phyloP scores from a whole-genome alignment of 2,888 invertebrate genomes.

The Parasteatoda lunata region DNA sequence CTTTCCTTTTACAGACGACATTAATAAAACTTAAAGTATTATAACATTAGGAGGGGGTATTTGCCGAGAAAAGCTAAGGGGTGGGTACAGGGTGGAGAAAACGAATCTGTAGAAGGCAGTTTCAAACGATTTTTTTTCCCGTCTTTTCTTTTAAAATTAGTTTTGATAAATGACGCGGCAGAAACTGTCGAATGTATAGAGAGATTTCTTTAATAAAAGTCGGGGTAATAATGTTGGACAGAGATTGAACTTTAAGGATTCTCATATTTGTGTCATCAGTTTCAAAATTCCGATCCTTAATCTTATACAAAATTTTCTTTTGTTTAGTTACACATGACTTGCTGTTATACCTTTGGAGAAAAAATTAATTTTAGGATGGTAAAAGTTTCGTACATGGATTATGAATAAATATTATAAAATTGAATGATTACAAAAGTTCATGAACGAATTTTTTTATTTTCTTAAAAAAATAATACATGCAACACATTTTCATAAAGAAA shows the following conservation, averaged over 20 bases:
- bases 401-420: too few species aligned
- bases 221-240: constrained; percentile 11
- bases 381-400: too few species aligned
- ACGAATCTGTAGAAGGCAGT: neutral
- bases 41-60: constrained; percentile 59
- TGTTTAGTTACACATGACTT: neutral
- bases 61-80: constrained; percentile 9
- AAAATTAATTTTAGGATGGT: too few species aligned
- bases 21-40: constrained; percentile 69
- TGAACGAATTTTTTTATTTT: neutral
- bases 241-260: neutral
- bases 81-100: constrained; percentile 12
- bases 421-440: neutral
- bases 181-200: neutral
- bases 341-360: too few species aligned
- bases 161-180: constrained; percentile 36
- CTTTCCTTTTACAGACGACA: constrained; percentile 41
- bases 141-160: neutral
- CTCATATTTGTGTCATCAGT: neutral
- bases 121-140: constrained; percentile 7
- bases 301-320: neutral
- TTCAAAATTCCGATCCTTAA: neutral
- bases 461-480: too few species aligned
- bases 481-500: too few species aligned
- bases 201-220: constrained; percentile 34